These are phyloP conservation scores for Rotaria macrura DNA, from an alignment of 2,888 invertebrate genomes.

Conservation along the genomic window DNA sequence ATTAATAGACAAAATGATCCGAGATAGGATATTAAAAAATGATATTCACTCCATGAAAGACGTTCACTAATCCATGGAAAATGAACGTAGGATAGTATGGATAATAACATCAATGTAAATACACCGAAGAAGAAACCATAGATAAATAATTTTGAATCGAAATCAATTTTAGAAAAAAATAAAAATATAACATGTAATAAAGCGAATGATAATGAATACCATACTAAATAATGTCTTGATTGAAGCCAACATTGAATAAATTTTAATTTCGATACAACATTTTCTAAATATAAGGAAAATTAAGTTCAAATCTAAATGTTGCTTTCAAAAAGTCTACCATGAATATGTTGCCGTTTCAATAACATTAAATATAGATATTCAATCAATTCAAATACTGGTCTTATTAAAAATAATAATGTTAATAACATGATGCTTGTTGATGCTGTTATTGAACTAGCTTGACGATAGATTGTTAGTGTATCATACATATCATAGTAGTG, in stretches of 20 bases:
- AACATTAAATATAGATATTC: not conserved
- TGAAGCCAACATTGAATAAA: not conserved
- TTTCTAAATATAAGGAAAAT: not conserved
- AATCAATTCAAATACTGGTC: not conserved
- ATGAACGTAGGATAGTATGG: not conserved
- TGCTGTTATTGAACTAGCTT: constrained; percentile 2
- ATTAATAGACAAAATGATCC: not conserved
- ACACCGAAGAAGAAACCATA: not conserved
- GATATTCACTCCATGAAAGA: not conserved
- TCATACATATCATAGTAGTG: not conserved
- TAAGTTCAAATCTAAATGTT: not conserved
- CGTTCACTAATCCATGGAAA: constrained; percentile 3
- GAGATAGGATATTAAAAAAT: not conserved
- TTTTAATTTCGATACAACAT: not conserved
- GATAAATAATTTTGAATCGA: not conserved
- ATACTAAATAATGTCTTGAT: not conserved
- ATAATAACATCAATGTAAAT: not conserved
- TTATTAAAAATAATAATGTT: not conserved
- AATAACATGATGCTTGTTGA: not conserved
- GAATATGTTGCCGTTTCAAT: not conserved
- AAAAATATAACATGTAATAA: not conserved
- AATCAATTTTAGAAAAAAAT: not conserved
- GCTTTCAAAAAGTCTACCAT: not conserved
- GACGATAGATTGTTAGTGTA: not conserved
- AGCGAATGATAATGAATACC: constrained; percentile 3